phyloP scores from a whole-genome alignment of 2,888 invertebrate genomes.

The Pimpla rufipes region DNA sequence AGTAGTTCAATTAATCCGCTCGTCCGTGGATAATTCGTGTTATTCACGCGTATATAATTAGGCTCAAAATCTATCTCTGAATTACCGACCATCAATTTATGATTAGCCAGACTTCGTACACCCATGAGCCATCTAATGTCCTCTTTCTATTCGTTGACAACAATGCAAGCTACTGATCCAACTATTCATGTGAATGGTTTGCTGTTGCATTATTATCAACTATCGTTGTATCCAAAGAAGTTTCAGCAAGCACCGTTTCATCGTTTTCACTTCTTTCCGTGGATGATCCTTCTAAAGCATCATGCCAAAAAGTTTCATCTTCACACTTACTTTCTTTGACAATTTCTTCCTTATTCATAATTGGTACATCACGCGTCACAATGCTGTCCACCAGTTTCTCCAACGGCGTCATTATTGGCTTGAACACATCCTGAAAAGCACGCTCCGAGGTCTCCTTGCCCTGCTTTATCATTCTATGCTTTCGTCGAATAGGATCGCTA shows the following conservation, averaged over 20 bases:
- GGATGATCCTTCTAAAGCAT: not conserved
- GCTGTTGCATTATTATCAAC: not conserved
- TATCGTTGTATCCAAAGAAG: not conserved
- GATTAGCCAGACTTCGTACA: constrained; percentile 41
- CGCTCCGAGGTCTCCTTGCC: constrained; percentile 35
- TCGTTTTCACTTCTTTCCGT: not conserved
- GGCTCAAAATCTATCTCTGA: constrained; percentile 36
- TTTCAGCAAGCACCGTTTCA: no score
- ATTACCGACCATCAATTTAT: constrained; percentile 58
- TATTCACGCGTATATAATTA: constrained; percentile 40
- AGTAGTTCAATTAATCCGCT: constrained; percentile 16
- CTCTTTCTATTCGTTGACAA: constrained; percentile 3
- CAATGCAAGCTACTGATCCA: not conserved
- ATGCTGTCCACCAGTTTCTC: constrained; percentile 31
- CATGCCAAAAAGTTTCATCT: not conserved
- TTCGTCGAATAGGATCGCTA: no score
- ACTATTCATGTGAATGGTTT: not conserved
- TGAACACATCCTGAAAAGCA: constrained; percentile 41
- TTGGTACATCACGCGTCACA: not conserved
- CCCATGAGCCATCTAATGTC: constrained; percentile 42
- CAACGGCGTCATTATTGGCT: constrained; percentile 50
- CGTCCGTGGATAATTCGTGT: constrained; percentile 50
- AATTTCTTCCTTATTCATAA: not conserved
- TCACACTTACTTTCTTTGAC: not conserved
- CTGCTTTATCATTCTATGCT: constrained; percentile 22